Base-by-base conservation (phyloP, 2,113 vertebrate species). In the Ceuthmochares aereus region DNA sequence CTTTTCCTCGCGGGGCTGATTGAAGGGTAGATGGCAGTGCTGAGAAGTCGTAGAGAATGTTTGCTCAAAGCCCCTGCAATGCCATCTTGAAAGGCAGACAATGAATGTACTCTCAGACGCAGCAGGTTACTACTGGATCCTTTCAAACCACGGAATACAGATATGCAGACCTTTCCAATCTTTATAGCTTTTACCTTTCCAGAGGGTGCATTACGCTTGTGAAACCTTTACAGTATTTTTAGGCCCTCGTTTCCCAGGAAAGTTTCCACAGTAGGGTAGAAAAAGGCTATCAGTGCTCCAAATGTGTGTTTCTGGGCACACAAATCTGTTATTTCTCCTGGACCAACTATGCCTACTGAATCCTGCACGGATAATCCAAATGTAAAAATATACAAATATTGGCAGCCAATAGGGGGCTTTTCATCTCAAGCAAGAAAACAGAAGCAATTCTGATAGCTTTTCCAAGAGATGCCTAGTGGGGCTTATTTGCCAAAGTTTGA, bases 301-400 rank as follows among this genome's bases (percentile, higher is more conserved):
- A 95, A 90, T 92, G 52, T 66, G 40, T 96, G 68, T 96, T 95
- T 96, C 87, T 94, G 83, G 91, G 89, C 94, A 95, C 85, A 88
- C 94, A 95, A 96, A 97, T 96, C 90, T 96, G 92, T 95, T 96
- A 88, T 96, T 95, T 94, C 95, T 92, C 94, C 73, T 86, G 84
- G 75, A 91, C 95, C 79, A 52, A 75, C 88, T 88, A 69, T 95
- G 80, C 67, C 91, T 95, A 56, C 76, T 66, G 84, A 95, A 95
- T 92, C 79, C 78, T 9, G 19, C 89, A 74, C 1, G 2, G 90
- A 95, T 89, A 94, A 94, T 94, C 83, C 94, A 95, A 95, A 95
- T 91, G 77, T 89, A 94, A 88, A 96, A 97, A 94, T 74, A 95
- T 25, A 96, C 83, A 93, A 84, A 97, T 94, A 93, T 93, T 97